phyloP scores from a whole-genome alignment of 2,888 invertebrate genomes.

The Ormia ochracea region DNA sequence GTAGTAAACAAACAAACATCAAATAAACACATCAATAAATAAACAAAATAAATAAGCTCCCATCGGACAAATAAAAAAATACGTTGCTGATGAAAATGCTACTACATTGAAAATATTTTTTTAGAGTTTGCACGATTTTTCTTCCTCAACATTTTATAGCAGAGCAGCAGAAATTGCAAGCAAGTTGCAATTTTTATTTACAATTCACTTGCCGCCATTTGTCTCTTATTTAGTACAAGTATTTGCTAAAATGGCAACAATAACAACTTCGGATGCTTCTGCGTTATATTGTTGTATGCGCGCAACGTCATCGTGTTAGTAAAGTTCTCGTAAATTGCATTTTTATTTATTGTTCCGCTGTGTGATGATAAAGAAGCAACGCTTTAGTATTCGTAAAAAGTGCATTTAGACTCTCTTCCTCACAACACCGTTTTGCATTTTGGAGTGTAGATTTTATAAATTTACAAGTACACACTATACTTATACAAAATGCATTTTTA shows the following conservation, averaged over 20 bases:
- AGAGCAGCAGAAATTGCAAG: slow-evolving; percentile 72
- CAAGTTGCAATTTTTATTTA: slow-evolving; percentile 62
- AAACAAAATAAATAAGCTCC: slow-evolving; percentile 7
- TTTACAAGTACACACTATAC: slow-evolving; percentile 63
- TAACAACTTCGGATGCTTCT: slow-evolving; percentile 31
- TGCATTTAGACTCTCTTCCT: slow-evolving; percentile 23
- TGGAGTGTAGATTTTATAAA: slow-evolving; percentile 3
- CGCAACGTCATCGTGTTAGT: slow-evolving; percentile 42
- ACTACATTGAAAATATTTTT: slow-evolving; percentile 73
- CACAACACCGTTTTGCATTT: neutral
- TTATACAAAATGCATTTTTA: slow-evolving; percentile 61
- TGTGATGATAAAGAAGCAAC: neutral
- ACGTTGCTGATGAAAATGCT: slow-evolving; percentile 71
- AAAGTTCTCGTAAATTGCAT: slow-evolving; percentile 43
- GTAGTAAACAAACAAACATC: neutral
- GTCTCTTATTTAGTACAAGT: slow-evolving; percentile 29
- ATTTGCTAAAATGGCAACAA: slow-evolving; percentile 32
- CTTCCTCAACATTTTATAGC: slow-evolving; percentile 77
- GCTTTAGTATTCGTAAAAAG: slow-evolving; percentile 25
- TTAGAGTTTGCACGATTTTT: slow-evolving; percentile 76
- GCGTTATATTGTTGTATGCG: slow-evolving; percentile 10
- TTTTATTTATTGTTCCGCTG: slow-evolving; percentile 22
- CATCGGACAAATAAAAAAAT: neutral
- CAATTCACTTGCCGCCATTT: slow-evolving; percentile 22
- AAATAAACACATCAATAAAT: slow-evolving; percentile 7